These are phyloP conservation scores for Orestias chungarensis DNA, from an alignment of 2,797 vertebrate genomes.

Conservation along the genomic window DNA sequence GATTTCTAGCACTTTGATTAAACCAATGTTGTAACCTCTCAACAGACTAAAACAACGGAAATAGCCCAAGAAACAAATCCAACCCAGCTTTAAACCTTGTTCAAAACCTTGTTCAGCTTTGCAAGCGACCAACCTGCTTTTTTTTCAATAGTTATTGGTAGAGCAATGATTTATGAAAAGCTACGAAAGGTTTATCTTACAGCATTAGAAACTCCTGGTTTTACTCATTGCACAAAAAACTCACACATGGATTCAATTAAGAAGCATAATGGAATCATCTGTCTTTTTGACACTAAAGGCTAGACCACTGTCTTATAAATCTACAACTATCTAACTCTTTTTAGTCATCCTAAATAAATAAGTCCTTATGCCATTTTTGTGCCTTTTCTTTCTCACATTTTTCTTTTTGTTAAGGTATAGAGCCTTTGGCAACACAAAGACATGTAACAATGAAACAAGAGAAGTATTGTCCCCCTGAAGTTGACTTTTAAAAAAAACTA, in stretches of 20 bases:
- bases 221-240: constrained; percentile 21
- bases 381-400: constrained; percentile 12
- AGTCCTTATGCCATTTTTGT: constrained; percentile 24
- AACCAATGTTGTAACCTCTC: constrained; percentile 8
- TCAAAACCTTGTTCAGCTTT: constrained; percentile 19
- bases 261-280: constrained; percentile 62
- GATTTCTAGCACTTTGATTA: constrained; percentile 13
- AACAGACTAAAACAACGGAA: constrained; percentile 16
- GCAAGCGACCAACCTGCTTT: constrained; percentile 27
- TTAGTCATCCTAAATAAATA: constrained; percentile 31
- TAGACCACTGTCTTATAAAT: constrained; percentile 63
- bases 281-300: constrained; percentile 68
- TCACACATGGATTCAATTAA: constrained; percentile 66
- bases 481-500: constrained; percentile 56
- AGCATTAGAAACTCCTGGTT: constrained; percentile 24
- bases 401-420: constrained; percentile 36
- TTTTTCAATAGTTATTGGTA: constrained; percentile 30
- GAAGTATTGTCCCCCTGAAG: constrained; percentile 44
- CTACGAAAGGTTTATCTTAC: constrained; percentile 18
- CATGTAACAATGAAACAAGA: constrained; percentile 25
- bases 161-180: constrained; percentile 20
- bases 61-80: constrained; percentile 12
- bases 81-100: constrained; percentile 15
- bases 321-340: constrained; percentile 45
- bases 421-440: constrained; percentile 63